Percentiles rank a stretch among this genome's conserved stretches.
Conservation (phyloP, 2,113 vertebrate genomes). For the Uria lomvia region DNA sequence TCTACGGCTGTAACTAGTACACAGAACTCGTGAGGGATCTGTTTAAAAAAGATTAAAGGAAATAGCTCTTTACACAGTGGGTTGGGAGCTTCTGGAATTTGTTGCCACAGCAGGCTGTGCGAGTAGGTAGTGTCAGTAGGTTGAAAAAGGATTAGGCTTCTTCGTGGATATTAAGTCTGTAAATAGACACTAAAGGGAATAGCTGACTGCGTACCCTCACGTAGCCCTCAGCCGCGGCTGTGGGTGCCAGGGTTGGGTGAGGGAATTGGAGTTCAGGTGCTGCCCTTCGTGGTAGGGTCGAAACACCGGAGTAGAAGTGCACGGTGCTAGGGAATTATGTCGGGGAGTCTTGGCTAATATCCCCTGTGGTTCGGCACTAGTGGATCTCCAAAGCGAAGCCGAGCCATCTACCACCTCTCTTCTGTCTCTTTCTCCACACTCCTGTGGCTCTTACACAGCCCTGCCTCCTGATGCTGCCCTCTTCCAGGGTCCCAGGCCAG, state of each 20-base stretch:
- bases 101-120: background rate
- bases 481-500: background rate
- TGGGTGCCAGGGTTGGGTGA: background rate
- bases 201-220: background rate
- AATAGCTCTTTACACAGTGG: background rate
- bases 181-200: background rate
- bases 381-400: background rate
- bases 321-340: background rate
- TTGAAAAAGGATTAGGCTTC: background rate
- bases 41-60: constrained; percentile 33
- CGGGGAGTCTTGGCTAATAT: background rate
- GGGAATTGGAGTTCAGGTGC: fast-evolving
- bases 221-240: background rate
- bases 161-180: background rate
- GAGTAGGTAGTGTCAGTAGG: background rate
- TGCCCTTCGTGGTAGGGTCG: background rate
- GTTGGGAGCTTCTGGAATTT: background rate
- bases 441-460: background rate
- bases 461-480: background rate
- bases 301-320: background rate
- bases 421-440: background rate
- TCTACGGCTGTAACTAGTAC: background rate
- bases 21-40: background rate
- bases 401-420: background rate
- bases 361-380: background rate